Evolutionary conservation across 2,888 invertebrate species (phyloP).

Genomic region (Mesochorus sp.): DNA sequence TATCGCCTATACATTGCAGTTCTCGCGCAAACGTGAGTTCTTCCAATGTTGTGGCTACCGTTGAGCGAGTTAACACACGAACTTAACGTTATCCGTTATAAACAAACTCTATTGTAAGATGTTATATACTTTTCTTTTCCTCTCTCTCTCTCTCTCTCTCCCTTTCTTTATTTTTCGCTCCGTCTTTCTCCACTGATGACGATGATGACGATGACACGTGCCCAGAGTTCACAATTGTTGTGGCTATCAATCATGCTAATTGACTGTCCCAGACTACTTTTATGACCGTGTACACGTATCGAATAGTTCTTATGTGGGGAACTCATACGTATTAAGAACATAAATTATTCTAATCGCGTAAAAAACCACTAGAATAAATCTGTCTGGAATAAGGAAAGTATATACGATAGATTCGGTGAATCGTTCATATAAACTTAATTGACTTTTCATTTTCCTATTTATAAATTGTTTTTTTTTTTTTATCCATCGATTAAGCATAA

Average conservation of each 20-base stretch:
- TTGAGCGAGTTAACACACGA: constrained; percentile 52
- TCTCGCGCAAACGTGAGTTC: constrained; percentile 42
- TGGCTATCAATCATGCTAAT: constrained; percentile 62
- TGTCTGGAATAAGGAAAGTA: no score
- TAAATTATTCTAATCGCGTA: constrained; percentile 2
- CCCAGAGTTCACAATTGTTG: constrained; percentile 55
- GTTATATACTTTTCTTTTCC: neutral
- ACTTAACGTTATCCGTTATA: constrained; percentile 60
- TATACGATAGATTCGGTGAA: no score
- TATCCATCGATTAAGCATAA: neutral
- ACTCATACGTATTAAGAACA: constrained; percentile 9
- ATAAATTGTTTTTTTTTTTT: neutral
- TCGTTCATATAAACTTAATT: no score
- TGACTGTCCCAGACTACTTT: constrained; percentile 47
- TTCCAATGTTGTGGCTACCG: constrained; percentile 52
- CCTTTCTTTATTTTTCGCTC: neutral
- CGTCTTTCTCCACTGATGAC: constrained; percentile 9
- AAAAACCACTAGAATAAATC: neutral
- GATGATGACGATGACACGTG: constrained; percentile 51
- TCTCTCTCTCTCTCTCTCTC: constrained; percentile 4
- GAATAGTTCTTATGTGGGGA: neutral
- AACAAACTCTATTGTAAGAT: constrained; percentile 63
- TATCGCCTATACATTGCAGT: constrained; percentile 33
- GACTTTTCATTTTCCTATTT: no score
- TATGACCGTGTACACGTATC: neutral